Base-by-base conservation (phyloP, 2,797 vertebrate species). In the Coracias cyanogaster region DNA sequence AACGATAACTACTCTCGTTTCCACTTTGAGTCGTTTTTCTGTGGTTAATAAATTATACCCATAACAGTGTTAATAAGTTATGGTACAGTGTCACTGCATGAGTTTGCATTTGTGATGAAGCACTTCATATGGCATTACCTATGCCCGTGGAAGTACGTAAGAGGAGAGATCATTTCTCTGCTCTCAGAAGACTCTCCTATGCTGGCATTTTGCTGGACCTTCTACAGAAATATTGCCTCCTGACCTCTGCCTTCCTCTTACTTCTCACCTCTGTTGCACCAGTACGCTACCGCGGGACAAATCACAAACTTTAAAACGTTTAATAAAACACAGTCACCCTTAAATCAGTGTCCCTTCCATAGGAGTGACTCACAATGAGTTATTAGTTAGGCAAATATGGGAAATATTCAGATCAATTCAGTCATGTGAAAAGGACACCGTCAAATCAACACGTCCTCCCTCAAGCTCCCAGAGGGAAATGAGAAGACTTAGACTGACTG, bases 1-100 rank as follows among this genome's bases (percentile, higher is more conserved):
- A 91, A 84, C 0, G 6, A 11, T 93, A 90, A 82, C 90, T 89
- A 90, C 65, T 76, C 87, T 91, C 31, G 0, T 89, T 96, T 94
- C 81, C 83, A 92, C 62, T 95, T 96, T 70, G 65, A 95, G 82
- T 94, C 66, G 96, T 92, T 94, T 94, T 93, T 89, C 85, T 88
- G 80, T 88, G 83, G 91, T 95, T 96, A 96, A 96, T 94, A 96
- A 96, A 96, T 95, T 93, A 95, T 82, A 94, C 73, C 92, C 89
- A 94, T 88, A 95, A 95, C 80, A 94, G 21, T 90, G 82, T 95
- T 94, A 96, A 94, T 90, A 96, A 94, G 93, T 95, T 70, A 97
- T 84, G 77, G 91, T 82, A 94, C 7, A 0, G 79, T 81, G 80
- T 94, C 95, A 93, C 48, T n/a, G 77, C 93, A 90, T 79, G 84